Base-by-base conservation (phyloP, 2,888 invertebrate genomes). In the Branchipolynoe longqiensis region DNA sequence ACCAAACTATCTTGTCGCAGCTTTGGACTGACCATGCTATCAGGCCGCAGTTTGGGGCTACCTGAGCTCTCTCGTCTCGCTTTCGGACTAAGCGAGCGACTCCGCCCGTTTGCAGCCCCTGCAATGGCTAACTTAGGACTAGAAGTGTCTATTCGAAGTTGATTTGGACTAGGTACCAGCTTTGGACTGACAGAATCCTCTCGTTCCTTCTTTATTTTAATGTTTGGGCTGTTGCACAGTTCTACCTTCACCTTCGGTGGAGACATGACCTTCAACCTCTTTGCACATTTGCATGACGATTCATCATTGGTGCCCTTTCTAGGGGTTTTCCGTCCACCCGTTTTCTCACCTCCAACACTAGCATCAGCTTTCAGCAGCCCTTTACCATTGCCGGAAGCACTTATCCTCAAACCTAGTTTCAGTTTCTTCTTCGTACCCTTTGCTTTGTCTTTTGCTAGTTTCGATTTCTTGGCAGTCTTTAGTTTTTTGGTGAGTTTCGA, bases 171-270 rank as follows among this genome's bases (percentile, higher is more conserved):
- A 41, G 48, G 78, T 48, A 48, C 41, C 12, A 18, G 78, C 25
- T 78, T 78, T 31, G 78, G 78, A 33, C 78, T 78, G 2, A 54
- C 78, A 8, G 69, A 69, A 1, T 41, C 78, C 28, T 78, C 78
- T 8, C 41, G 25, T 33, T 78, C 78, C 78, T 48, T 78, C 28
- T 78, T 78, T 2, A 78, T 48, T 33, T 78, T 78, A 14, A 78
- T 48, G 12, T 78, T 78, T 8, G 78, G 41, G 28, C 25, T 22
- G 28, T 14, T 48, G 33, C 78, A 48, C 25, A 33, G 40, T 48
- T 78, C 78, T 25, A 78, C 78, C 48, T 78, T 78, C 12, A 78
- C 78, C 78, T 78, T 78, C 8, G 78, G 78, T 6, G 54, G 54
- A 28, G 78, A 28, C 78, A 54, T 48, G 14, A n/a, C n/a, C 69